Conservation (phyloP, 2,113 vertebrate species). For the Chaenocephalus aceratus region DNA sequence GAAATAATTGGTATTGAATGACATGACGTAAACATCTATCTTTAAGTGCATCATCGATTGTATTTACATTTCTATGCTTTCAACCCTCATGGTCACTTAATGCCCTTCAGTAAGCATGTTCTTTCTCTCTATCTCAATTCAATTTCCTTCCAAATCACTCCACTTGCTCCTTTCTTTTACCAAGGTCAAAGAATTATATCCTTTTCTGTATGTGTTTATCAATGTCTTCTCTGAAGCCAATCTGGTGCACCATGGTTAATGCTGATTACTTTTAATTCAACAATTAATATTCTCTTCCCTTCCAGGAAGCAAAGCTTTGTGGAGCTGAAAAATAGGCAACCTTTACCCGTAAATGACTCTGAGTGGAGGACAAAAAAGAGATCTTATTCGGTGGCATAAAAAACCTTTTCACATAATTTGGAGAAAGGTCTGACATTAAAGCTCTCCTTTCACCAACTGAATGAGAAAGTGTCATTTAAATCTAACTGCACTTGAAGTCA, state of each 20-base stretch:
- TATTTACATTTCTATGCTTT: neutral
- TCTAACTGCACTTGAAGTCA: neutral
- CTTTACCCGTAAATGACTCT: neutral
- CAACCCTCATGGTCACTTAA: neutral
- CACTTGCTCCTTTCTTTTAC: neutral
- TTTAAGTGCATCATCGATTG: neutral
- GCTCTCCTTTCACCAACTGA: neutral
- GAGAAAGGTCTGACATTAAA: conserved; percentile 7
- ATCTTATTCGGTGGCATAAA: neutral
- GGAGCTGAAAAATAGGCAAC: neutral
- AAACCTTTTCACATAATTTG: neutral
- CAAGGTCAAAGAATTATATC: conserved; percentile 32
- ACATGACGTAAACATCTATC: neutral
- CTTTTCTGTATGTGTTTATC: neutral
- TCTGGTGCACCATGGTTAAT: neutral
- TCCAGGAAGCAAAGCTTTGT: neutral
- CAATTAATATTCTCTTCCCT: neutral
- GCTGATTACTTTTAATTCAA: neutral
- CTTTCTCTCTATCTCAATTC: conserved; percentile 17
- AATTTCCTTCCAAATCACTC: conserved; percentile 18
- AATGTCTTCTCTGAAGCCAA: neutral
- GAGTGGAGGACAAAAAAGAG: conserved; percentile 1
- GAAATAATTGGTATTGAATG: neutral
- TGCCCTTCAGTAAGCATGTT: conserved; percentile 7
- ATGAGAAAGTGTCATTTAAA: neutral